Conservation (phyloP, 2,888 invertebrate species). For the Leptinotarsa rubiginosa region DNA sequence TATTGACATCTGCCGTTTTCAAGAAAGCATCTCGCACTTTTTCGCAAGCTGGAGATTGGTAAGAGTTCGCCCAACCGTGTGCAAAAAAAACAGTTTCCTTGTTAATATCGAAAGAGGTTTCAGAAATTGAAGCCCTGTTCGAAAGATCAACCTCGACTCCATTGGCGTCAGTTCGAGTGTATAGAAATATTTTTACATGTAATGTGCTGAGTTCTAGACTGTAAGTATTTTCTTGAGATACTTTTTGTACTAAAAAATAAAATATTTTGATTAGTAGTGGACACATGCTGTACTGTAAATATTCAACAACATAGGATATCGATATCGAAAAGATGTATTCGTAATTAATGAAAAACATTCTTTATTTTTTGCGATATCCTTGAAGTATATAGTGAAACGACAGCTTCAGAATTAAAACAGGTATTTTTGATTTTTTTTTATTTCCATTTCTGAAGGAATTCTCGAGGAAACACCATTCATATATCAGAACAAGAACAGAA, state of each 20-base stretch:
- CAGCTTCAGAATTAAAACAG: too few species aligned
- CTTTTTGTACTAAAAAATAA: neutral
- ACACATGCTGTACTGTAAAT: too few species aligned
- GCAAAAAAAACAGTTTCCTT: constrained; percentile 55
- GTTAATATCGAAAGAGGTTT: constrained; percentile 48
- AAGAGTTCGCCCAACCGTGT: constrained; percentile 59
- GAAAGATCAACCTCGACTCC: constrained; percentile 10
- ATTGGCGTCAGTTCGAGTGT: neutral
- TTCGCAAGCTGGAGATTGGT: constrained; percentile 50
- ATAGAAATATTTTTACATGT: constrained; percentile 7
- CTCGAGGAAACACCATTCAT: too few species aligned
- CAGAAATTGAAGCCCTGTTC: neutral
- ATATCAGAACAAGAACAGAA: too few species aligned
- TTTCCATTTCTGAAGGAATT: too few species aligned
- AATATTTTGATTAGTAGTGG: too few species aligned
- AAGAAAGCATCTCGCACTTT: constrained; percentile 51
- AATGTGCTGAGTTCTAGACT: neutral
- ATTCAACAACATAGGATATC: too few species aligned
- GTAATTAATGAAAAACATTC: too few species aligned
- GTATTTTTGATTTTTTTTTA: too few species aligned
- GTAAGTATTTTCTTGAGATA: neutral
- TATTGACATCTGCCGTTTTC: constrained; percentile 54
- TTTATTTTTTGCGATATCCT: too few species aligned
- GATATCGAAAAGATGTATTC: too few species aligned
- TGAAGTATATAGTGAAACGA: too few species aligned